Evolutionary conservation across 2,113 vertebrate species (phyloP).

Genomic region (Scomber japonicus): DNA sequence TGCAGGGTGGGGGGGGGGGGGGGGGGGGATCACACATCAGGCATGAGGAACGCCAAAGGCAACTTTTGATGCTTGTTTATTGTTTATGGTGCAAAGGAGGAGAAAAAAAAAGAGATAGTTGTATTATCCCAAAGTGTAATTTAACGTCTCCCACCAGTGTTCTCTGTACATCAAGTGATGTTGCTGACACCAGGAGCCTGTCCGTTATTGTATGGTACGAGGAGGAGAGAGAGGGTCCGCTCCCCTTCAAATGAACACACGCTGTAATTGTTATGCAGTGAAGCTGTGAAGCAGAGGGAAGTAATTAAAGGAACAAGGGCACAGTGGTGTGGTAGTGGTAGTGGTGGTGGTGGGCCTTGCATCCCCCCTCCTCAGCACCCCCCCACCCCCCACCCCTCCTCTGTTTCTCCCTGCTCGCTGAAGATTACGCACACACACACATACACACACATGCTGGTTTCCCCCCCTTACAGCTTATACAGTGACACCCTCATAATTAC

Average conservation of each 20-base stretch:
- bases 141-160: slow-evolving; percentile 59
- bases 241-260: slow-evolving; percentile 70
- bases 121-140: slow-evolving; percentile 44
- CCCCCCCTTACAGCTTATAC: background rate
- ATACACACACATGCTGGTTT: background rate
- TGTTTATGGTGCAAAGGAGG: slow-evolving; percentile 32
- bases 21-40: background rate
- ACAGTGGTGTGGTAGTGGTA: slow-evolving; percentile 62
- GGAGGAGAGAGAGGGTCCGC: slow-evolving; percentile 46
- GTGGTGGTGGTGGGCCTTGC: slow-evolving; percentile 53
- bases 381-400: background rate
- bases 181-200: slow-evolving; percentile 63
- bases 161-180: slow-evolving; percentile 56
- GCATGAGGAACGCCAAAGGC: slow-evolving; percentile 5
- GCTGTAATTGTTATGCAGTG: slow-evolving; percentile 82
- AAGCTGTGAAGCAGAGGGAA: slow-evolving; percentile 80
- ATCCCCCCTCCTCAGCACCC: slow-evolving; percentile 46
- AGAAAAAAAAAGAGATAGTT: slow-evolving; percentile 44
- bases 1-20: background rate
- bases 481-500: slow-evolving; percentile 62
- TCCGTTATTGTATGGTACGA: slow-evolving; percentile 48
- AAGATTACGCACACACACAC: slow-evolving; percentile 42
- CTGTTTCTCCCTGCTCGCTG: slow-evolving; percentile 34
- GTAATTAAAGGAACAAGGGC: slow-evolving; percentile 84
- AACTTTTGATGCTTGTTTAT: slow-evolving; percentile 32